Base-by-base conservation (phyloP, 1,140 invertebrate species). In the Macrotrachela quadricornifera region DNA sequence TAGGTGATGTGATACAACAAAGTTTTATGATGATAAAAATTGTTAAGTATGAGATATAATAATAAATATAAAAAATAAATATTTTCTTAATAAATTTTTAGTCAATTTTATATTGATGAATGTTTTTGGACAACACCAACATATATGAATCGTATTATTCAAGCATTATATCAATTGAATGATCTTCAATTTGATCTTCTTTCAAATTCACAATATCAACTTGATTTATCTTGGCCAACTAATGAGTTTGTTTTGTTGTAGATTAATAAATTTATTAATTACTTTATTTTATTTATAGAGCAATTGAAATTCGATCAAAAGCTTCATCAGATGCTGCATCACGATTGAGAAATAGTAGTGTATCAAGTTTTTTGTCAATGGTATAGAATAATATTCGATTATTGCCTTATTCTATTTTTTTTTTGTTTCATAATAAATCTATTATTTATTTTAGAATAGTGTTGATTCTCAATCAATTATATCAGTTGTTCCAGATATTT, bases 181-280 rank as follows among this genome's bases (percentile, higher is more conserved):
- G 68, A 71, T 41, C 41, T 72, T n/a, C 59, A 68, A 50, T 73
- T 73, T 64, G 71, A 73, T 60, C 63, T 73, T 54, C 61, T 63
- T 49, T 62, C 71, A 42, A 56, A 61, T 57, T 50, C 50, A 18
- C 66, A 69, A 54, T 67, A 68, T 59, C 71, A 73, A 58, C 62
- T 73, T 44, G 72, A 73, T 55, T 63, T 62, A 51, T 59, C 62
- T 12, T 73, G 71, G 71, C 72, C 72, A 9, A 66, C 67, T 48
- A 73, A 72, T 64, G 63, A 58, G 56, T 50, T 57, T 30, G 21
- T 30, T 2, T 8, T 4, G 2, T 30, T 30, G 8, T 4, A 30
- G 21, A 30, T 4, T 4, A 30, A 8, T 4, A 30, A 30, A 30
- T 2, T 8, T 4, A 30, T 4, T 2, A 30, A 30, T 30, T 8